Evolutionary conservation across 1,140 invertebrate species (phyloP).

Genomic region (Zaprionus capensis): DNA sequence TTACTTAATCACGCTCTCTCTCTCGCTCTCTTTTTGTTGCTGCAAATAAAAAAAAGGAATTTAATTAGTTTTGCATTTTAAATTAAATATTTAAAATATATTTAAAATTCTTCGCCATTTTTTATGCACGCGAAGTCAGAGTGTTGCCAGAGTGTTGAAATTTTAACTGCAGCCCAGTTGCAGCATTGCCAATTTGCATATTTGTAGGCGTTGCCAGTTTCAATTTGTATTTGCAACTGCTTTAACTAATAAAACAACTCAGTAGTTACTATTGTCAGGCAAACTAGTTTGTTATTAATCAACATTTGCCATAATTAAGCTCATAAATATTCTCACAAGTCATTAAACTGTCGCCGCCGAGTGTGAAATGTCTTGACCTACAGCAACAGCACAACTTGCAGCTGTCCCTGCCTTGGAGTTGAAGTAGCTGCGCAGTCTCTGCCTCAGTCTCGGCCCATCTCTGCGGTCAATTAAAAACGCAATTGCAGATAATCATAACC

Average conservation of each 20-base stretch:
- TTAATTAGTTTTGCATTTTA: neutral
- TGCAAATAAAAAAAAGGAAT: slow-evolving; percentile 10
- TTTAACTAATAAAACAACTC: neutral
- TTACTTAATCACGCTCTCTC: neutral
- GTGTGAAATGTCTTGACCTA: slow-evolving; percentile 76
- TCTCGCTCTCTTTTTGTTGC: neutral
- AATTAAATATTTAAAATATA: neutral
- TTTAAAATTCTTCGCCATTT: neutral
- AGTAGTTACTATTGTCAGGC: neutral
- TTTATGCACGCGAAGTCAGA: neutral
- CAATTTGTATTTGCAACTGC: neutral
- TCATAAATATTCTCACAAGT: slow-evolving; percentile 12
- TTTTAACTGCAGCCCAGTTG: neutral
- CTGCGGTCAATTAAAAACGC: slow-evolving; percentile 55
- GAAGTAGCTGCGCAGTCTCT: neutral
- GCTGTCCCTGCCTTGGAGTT: slow-evolving; percentile 26
- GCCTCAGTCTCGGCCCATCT: slow-evolving; percentile 1
- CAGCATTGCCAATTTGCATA: neutral
- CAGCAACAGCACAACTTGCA: slow-evolving; percentile 36
- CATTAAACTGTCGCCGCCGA: slow-evolving; percentile 39
- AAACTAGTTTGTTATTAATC: slow-evolving; percentile 8
- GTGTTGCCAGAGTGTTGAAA: neutral
- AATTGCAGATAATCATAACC: slow-evolving; percentile 5
- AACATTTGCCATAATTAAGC: slow-evolving; percentile 10
- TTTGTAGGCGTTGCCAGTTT: neutral